Evolutionary conservation across 2,797 vertebrate species (phyloP).

Genomic region (Falco rusticolus): DNA sequence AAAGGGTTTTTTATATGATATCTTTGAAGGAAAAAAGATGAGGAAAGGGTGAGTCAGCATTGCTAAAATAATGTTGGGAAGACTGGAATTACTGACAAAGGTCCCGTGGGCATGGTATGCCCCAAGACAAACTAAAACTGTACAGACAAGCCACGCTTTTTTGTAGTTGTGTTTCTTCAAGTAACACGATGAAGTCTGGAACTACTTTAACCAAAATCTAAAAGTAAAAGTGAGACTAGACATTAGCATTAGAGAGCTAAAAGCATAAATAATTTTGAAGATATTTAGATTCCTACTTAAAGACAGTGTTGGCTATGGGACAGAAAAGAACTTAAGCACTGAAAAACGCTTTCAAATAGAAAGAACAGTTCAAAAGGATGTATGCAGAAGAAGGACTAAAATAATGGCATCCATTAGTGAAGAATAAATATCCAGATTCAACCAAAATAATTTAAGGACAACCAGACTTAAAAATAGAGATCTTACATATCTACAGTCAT

Average conservation of each 20-base stretch:
- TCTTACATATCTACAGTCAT: not conserved
- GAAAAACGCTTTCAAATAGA: not conserved
- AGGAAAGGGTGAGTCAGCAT: not conserved
- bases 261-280: not conserved
- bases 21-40: not conserved
- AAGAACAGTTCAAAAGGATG: not conserved
- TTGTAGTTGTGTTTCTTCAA: not conserved
- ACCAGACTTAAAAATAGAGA: not conserved
- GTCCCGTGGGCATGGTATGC: not conserved
- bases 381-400: not conserved
- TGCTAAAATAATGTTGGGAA: not conserved
- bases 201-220: not conserved
- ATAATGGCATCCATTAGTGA: not conserved
- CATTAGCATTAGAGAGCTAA: not conserved
- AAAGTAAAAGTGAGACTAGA: not conserved
- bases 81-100: not conserved
- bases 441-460: not conserved
- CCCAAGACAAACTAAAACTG: not conserved
- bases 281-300: not conserved
- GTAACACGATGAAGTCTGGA: not conserved
- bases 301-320: not conserved
- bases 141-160: not conserved
- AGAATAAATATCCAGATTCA: not conserved
- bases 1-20: accelerated
- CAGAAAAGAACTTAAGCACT: not conserved